phyloP scores from a whole-genome alignment of 1,140 invertebrate species.

The Drosophila pallidifrons region DNA sequence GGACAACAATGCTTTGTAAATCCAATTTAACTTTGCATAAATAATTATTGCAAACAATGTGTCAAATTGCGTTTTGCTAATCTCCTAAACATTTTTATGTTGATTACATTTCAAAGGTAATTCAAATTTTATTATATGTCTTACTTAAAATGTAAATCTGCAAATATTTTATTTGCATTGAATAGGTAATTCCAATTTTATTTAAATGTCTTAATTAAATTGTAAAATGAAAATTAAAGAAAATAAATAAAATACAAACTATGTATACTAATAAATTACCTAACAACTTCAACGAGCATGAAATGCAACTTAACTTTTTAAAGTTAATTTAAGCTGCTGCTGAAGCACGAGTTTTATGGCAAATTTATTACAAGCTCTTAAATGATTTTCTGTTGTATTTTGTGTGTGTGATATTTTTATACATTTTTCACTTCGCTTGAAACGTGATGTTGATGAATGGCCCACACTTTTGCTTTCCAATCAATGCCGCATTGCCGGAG shows the following conservation, averaged over 20 bases:
- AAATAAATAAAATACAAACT: too few relatives aligned
- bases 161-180: too few relatives aligned
- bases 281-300: too few relatives aligned
- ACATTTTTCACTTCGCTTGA: constrained; percentile 21
- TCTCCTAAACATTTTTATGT: too few relatives aligned
- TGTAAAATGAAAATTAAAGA: too few relatives aligned
- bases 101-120: too few relatives aligned
- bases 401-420: not conserved
- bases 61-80: too few relatives aligned
- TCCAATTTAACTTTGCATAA: not conserved
- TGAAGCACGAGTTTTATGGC: constrained; percentile 11
- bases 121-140: too few relatives aligned
- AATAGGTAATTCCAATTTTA: too few relatives aligned
- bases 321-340: not conserved
- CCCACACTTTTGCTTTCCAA: constrained; percentile 69
- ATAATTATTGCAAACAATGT: not conserved
- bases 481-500: constrained; percentile 38
- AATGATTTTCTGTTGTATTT: not conserved
- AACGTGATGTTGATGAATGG: constrained; percentile 44
- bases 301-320: not conserved
- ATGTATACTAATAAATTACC: too few relatives aligned
- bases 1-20: not conserved
- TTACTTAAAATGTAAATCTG: too few relatives aligned
- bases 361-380: constrained; percentile 29
- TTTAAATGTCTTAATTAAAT: too few relatives aligned